phyloP scores from a whole-genome alignment of 2,113 vertebrate species.

The Ondatra zibethicus region DNA sequence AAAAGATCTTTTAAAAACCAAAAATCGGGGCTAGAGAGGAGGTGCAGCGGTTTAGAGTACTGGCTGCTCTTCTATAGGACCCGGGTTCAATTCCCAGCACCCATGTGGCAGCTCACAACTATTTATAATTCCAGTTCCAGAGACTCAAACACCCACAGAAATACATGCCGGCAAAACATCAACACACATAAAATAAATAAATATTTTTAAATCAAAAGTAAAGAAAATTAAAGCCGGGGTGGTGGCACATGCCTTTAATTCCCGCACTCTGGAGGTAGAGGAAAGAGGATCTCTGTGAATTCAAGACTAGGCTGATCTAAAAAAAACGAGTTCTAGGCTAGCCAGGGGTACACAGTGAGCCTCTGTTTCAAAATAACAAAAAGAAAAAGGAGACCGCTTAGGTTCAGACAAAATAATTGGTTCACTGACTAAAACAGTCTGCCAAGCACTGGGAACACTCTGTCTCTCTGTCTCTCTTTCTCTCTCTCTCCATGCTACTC shows the following conservation, averaged over 20 bases:
- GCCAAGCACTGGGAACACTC: background rate
- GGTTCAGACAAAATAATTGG: background rate
- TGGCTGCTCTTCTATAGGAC: background rate
- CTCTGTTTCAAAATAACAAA: background rate
- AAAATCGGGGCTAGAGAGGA: background rate
- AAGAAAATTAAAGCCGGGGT: background rate
- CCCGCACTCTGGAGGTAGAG: background rate
- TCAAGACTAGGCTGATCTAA: background rate
- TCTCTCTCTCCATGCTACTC: background rate
- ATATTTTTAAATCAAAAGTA: background rate
- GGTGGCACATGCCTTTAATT: background rate
- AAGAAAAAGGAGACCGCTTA: background rate
- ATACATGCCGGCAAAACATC: background rate
- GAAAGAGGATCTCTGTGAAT: background rate
- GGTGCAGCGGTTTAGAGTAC: rapidly evolving
- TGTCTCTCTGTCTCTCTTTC: background rate
- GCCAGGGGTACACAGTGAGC: background rate
- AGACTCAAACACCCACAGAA: background rate
- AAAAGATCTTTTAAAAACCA: background rate
- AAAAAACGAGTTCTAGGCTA: background rate
- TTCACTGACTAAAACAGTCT: background rate
- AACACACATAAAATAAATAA: background rate
- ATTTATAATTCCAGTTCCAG: background rate
- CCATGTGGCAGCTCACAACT: background rate
- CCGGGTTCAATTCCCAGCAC: background rate